Conservation (phyloP, 2,888 invertebrate genomes). For the Aproaerema taeniolella region DNA sequence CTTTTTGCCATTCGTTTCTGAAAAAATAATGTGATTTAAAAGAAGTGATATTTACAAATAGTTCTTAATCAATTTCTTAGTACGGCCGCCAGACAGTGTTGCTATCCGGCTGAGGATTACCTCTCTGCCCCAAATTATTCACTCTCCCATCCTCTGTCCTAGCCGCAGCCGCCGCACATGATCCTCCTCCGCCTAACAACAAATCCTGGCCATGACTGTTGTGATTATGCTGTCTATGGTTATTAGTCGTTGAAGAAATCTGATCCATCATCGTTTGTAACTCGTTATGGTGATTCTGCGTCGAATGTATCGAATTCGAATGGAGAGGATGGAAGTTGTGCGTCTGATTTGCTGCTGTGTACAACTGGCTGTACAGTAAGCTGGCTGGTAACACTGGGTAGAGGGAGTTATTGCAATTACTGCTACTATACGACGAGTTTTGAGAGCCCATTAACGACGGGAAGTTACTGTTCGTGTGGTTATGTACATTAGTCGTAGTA, state of each 20-base stretch:
- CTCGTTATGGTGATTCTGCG: conserved; percentile 82
- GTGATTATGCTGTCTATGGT: conserved; percentile 67
- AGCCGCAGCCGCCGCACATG: conserved; percentile 77
- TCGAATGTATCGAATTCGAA: conserved; percentile 79
- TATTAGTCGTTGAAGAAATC: conserved; percentile 81
- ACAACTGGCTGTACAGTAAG: conserved; percentile 88
- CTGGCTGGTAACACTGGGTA: conserved; percentile 90
- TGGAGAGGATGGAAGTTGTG: conserved; percentile 84
- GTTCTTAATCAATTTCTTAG: too few relatives aligned
- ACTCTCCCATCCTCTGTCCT: conserved; percentile 77
- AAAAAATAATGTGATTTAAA: too few relatives aligned
- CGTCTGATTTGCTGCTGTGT: conserved; percentile 86
- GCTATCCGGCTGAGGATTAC: conserved; percentile 79
- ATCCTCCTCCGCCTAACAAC: conserved; percentile 75
- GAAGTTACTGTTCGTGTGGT: conserved; percentile 80
- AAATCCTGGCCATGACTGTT: conserved; percentile 61
- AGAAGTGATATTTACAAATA: too few relatives aligned
- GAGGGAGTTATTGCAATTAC: conserved; percentile 83
- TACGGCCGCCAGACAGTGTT: conserved; percentile 89
- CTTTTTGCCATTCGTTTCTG: too few relatives aligned
- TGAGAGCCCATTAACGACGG: conserved; percentile 80
- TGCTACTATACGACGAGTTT: conserved; percentile 75
- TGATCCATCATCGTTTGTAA: conserved; percentile 87
- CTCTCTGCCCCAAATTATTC: conserved; percentile 73
- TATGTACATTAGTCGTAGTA: conserved; percentile 77